Conservation (phyloP, 1,140 invertebrate genomes). For the Scaptomyza hsui region DNA sequence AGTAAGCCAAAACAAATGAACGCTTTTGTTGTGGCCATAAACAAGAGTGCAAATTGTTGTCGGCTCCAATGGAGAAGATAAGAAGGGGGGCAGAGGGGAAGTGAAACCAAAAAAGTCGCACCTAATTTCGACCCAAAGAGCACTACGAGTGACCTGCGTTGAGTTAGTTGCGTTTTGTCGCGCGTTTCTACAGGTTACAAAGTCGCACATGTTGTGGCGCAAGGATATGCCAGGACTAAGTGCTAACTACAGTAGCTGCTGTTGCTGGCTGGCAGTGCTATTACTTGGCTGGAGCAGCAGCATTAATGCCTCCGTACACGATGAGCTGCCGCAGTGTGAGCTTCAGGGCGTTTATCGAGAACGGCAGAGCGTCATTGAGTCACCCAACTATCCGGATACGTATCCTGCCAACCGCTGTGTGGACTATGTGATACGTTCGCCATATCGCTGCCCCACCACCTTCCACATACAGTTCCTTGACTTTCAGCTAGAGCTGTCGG, state of each 20-base stretch:
- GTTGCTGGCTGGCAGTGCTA: neutral
- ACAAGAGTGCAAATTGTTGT: slow-evolving; percentile 79
- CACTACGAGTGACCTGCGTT: slow-evolving; percentile 28
- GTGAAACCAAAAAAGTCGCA: slow-evolving; percentile 58
- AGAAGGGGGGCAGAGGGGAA: neutral
- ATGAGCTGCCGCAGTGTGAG: slow-evolving; percentile 70
- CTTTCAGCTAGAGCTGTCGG: slow-evolving; percentile 84
- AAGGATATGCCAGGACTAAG: slow-evolving; percentile 28
- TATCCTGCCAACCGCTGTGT: slow-evolving; percentile 85
- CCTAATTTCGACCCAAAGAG: slow-evolving; percentile 40
- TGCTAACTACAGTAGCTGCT: neutral
- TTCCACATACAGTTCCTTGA: slow-evolving; percentile 86
- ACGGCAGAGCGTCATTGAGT: slow-evolving; percentile 82
- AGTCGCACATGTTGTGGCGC: slow-evolving; percentile 3
- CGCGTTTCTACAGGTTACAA: slow-evolving; percentile 29
- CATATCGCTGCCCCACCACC: slow-evolving; percentile 84
- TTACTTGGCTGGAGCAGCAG: neutral
- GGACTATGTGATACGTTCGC: slow-evolving; percentile 85
- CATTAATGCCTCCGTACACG: slow-evolving; percentile 52
- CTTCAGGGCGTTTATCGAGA: slow-evolving; percentile 70
- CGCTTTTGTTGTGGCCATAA: slow-evolving; percentile 65
- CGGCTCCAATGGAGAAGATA: too few species aligned
- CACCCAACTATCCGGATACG: slow-evolving; percentile 85
- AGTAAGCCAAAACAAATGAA: slow-evolving; percentile 51
- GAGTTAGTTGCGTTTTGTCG: slow-evolving; percentile 62